Percentiles rank a stretch among this genome's conserved stretches.
phyloP scores from a whole-genome alignment of 2,888 invertebrate species.

The Drosophila fungiperda region DNA sequence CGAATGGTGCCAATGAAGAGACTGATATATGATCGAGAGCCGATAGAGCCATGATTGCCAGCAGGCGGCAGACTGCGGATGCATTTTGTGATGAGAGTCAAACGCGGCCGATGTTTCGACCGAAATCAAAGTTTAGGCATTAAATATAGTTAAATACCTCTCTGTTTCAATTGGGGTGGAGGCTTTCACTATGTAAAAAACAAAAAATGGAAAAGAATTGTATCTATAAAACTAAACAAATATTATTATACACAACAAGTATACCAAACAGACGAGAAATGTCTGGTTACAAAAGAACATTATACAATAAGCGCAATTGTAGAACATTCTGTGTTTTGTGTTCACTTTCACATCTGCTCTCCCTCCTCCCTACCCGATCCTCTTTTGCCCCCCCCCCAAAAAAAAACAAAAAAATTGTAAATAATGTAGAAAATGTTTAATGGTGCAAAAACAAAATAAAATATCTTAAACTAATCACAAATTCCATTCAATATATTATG shows the following conservation, averaged over 20 bases:
- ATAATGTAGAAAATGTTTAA: constrained; percentile 45
- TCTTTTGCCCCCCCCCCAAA: neutral
- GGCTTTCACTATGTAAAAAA: constrained; percentile 60
- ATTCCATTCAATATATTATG: neutral
- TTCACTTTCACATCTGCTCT: constrained; percentile 8
- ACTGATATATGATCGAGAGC: constrained; percentile 80
- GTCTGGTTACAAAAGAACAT: constrained; percentile 18
- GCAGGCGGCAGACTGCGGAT: constrained; percentile 24
- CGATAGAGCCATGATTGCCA: constrained; percentile 3
- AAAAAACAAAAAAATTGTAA: constrained; percentile 48
- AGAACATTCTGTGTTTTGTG: constrained; percentile 8
- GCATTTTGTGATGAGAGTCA: constrained; percentile 55
- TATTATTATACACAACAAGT: constrained; percentile 12
- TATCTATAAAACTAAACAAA: constrained; percentile 62
- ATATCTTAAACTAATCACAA: constrained; percentile 16
- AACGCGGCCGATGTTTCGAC: constrained; percentile 52
- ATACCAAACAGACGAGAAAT: constrained; percentile 4
- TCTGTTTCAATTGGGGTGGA: constrained; percentile 68
- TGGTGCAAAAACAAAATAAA: constrained; percentile 38
- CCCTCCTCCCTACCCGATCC: neutral
- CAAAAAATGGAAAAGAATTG: constrained; percentile 35
- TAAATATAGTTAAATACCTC: constrained; percentile 67
- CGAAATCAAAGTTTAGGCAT: constrained; percentile 70
- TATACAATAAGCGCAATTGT: constrained; percentile 21
- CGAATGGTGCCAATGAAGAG: constrained; percentile 80